These are phyloP conservation scores for Zaprionus nigranus DNA, from an alignment of 1,140 invertebrate species.

Conservation along the genomic window DNA sequence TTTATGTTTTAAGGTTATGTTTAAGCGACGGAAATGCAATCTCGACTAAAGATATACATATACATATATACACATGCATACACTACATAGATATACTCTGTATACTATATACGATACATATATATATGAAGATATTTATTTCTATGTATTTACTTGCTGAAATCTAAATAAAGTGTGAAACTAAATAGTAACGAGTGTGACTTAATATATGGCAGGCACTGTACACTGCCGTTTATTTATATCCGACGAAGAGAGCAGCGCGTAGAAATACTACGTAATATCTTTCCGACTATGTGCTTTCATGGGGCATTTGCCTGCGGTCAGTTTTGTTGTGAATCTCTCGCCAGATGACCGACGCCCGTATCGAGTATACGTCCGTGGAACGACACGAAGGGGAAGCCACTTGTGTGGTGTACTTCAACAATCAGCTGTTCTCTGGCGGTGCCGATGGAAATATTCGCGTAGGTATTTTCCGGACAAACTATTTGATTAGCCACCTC, in stretches of 20 bases:
- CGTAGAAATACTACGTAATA: not conserved
- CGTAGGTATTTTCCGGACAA: slow-evolving; percentile 58
- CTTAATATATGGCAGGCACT: not conserved
- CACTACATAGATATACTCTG: not conserved
- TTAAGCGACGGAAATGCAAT: slow-evolving; percentile 42
- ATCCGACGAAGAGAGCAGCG: not conserved
- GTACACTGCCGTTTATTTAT: not conserved
- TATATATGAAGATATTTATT: slow-evolving; percentile 46
- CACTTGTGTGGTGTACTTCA: slow-evolving; percentile 65
- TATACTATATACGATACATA: slow-evolving; percentile 32
- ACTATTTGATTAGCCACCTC: not conserved
- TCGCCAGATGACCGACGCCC: slow-evolving; percentile 55
- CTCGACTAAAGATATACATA: slow-evolving; percentile 39
- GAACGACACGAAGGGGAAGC: slow-evolving; percentile 81
- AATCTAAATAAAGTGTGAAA: slow-evolving; percentile 72
- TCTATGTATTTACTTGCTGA: slow-evolving; percentile 77
- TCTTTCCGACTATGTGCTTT: not conserved
- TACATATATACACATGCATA: slow-evolving; percentile 13
- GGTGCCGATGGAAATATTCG: slow-evolving; percentile 84
- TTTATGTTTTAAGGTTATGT: slow-evolving; percentile 18
- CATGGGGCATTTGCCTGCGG: not conserved
- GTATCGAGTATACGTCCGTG: slow-evolving; percentile 62
- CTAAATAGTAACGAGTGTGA: slow-evolving; percentile 15
- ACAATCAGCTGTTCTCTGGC: slow-evolving; percentile 76
- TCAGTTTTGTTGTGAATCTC: slow-evolving; percentile 44